Evolutionary conservation across 2,113 vertebrate species (phyloP).

Genomic region (Campylorhamphus procurvoides): DNA sequence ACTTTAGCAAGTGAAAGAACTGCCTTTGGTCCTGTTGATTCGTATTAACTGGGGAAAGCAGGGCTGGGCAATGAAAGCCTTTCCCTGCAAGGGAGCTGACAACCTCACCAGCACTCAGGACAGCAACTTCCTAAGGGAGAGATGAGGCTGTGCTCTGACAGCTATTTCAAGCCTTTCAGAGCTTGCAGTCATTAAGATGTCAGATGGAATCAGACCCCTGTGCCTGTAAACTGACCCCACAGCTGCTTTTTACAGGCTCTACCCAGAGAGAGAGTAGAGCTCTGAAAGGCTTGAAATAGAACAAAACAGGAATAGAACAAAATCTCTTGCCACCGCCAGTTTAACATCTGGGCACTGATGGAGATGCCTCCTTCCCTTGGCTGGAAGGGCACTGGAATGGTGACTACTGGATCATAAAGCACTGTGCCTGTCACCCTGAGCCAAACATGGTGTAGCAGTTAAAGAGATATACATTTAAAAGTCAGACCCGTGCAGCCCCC

Average conservation of each 20-base stretch:
- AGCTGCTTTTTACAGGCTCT: background rate
- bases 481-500: background rate
- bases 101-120: conserved; percentile 14
- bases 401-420: background rate
- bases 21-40: background rate
- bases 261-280: background rate
- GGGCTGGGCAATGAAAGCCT: background rate
- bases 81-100: background rate
- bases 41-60: background rate
- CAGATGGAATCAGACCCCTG: background rate
- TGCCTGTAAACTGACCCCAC: background rate
- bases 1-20: background rate
- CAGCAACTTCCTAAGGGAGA: background rate
- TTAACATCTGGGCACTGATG: rapidly evolving
- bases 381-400: background rate
- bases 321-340: background rate
- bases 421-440: rapidly evolving
- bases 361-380: background rate
- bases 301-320: background rate
- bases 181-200: background rate
- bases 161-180: background rate
- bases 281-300: no score
- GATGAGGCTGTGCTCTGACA: background rate
- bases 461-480: background rate
- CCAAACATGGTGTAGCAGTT: background rate